Conservation (phyloP, 30 jellyfish, hydroid and myxozoan genomes). For the Pseudorhiza aurosa region DNA sequence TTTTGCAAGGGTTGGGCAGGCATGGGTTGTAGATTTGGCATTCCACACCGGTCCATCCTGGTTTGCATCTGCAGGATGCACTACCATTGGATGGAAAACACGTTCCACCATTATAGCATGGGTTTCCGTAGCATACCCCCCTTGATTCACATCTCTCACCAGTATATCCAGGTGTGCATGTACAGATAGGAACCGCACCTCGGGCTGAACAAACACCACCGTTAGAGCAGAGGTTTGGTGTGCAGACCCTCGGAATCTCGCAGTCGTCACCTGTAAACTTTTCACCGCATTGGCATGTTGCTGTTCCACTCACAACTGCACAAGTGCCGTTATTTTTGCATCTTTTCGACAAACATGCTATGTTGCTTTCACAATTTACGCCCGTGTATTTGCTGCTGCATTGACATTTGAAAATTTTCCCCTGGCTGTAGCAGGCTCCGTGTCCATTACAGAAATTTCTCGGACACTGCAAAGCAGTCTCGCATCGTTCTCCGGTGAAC, state of each 20-base stretch:
- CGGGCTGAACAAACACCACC: conserved; percentile 10
- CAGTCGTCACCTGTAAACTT: not conserved
- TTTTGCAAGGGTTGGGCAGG: conserved; percentile 12
- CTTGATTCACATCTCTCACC: not conserved
- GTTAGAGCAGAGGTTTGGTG: conserved; percentile 9
- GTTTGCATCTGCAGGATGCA: not conserved
- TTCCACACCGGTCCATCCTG: conserved; percentile 11
- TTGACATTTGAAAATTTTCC: not conserved
- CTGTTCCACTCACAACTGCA: not conserved
- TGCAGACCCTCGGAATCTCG: not conserved
- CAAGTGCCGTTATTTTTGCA: conserved; percentile 10
- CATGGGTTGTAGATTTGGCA: conserved; percentile 15
- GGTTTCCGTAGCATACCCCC: not conserved
- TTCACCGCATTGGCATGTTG: conserved; percentile 16
- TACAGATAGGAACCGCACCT: not conserved
- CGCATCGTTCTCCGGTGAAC: conserved; percentile 5
- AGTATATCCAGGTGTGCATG: conserved; percentile 21
- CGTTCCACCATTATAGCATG: conserved; percentile 16
- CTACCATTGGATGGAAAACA: conserved; percentile 1
- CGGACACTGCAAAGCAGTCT: not conserved
- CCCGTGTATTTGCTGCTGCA: not conserved
- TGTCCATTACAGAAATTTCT: not conserved
- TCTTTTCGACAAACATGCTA: not conserved
- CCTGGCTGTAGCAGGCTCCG: not conserved
- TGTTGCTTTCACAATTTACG: not conserved